Conservation (phyloP, 2,113 vertebrate genomes). For the Pedetes capensis region DNA sequence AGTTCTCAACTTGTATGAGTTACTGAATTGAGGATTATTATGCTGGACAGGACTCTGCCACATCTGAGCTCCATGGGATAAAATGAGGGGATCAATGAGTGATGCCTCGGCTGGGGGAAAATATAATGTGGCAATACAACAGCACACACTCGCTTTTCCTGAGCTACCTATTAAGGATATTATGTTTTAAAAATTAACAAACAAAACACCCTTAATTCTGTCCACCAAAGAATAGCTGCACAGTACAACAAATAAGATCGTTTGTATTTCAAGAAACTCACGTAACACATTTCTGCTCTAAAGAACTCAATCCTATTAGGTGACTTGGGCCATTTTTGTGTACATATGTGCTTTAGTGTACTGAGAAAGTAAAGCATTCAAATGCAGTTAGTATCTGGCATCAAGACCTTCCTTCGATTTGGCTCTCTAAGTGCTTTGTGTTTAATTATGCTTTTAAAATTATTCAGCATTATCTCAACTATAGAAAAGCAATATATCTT, state of each 20-base stretch:
- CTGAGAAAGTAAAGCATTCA: neutral
- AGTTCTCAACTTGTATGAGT: neutral
- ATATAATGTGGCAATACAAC: neutral
- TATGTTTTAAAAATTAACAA: neutral
- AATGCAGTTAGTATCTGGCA: neutral
- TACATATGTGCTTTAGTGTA: neutral
- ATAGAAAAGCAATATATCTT: neutral
- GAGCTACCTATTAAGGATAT: neutral
- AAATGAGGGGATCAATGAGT: neutral
- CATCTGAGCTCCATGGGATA: neutral
- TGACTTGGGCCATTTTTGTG: neutral
- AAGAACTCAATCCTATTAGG: neutral
- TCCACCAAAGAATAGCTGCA: neutral
- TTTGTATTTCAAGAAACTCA: neutral
- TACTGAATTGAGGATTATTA: neutral
- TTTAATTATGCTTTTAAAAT: constrained; percentile 20
- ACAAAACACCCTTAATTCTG: neutral
- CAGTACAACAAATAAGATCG: neutral
- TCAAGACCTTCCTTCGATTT: neutral
- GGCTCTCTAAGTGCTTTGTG: neutral
- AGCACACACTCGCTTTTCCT: neutral
- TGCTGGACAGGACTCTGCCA: neutral
- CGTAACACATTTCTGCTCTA: neutral
- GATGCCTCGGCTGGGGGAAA: neutral
- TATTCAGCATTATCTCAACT: neutral